phyloP scores from a whole-genome alignment of 2,888 invertebrate species.

The Platycnemis pennipes region DNA sequence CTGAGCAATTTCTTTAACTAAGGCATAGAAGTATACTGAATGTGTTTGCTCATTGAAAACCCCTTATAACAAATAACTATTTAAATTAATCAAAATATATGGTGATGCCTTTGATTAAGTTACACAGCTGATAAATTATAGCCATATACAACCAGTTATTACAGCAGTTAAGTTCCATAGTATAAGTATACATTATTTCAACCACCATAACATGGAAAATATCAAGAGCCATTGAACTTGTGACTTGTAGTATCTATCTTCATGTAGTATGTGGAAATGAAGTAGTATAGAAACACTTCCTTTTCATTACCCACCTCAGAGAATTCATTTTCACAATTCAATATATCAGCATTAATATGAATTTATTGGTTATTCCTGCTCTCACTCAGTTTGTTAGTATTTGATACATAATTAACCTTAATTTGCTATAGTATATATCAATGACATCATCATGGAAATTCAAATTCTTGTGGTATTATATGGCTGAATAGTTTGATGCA shows the following conservation, averaged over 20 bases:
- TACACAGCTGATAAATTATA: slow-evolving; percentile 59
- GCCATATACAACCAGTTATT: slow-evolving; percentile 62
- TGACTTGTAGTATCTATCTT: slow-evolving; percentile 40
- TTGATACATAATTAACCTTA: slow-evolving; percentile 57
- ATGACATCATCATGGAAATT: slow-evolving; percentile 57
- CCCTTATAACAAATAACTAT: slow-evolving; percentile 12
- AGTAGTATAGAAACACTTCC: slow-evolving; percentile 50
- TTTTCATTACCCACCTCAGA: slow-evolving; percentile 34
- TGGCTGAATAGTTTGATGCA: slow-evolving; percentile 67
- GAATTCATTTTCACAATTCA: slow-evolving; percentile 48
- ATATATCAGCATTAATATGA: slow-evolving; percentile 44
- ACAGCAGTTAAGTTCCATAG: slow-evolving; percentile 61
- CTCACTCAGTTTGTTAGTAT: slow-evolving; percentile 45
- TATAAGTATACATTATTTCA: slow-evolving; percentile 62
- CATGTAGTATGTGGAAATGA: slow-evolving; percentile 48
- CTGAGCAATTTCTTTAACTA: neutral
- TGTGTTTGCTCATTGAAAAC: slow-evolving; percentile 61
- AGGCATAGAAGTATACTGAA: slow-evolving; percentile 37
- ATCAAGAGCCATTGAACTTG: slow-evolving; percentile 56
- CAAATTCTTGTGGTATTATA: slow-evolving; percentile 51
- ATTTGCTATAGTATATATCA: slow-evolving; percentile 64
- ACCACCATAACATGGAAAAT: slow-evolving; percentile 67
- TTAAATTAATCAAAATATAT: slow-evolving; percentile 54
- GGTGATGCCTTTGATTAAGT: slow-evolving; percentile 65
- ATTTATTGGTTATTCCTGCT: slow-evolving; percentile 62